Evolutionary conservation across 2,888 invertebrate species (phyloP).

Genomic region (Scelioninae gen. 1): DNA sequence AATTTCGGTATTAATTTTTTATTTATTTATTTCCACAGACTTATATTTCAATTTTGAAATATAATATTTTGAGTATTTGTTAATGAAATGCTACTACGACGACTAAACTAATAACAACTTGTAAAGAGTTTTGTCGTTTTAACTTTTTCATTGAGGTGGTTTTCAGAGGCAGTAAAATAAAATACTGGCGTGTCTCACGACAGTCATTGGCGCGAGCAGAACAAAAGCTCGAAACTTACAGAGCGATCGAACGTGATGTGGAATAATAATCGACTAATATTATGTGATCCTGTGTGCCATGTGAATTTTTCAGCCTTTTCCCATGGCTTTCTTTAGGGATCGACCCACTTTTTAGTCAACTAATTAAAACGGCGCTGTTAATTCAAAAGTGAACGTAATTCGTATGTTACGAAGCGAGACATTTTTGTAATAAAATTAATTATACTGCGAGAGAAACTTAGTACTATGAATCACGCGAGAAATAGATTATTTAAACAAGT

Average conservation of each 20-base stretch:
- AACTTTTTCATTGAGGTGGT: constrained; percentile 35
- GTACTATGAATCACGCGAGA: constrained; percentile 16
- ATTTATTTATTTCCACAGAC: no score
- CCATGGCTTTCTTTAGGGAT: background rate
- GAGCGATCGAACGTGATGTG: constrained; percentile 45
- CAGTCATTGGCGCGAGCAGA: constrained; percentile 39
- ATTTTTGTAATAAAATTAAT: constrained; percentile 23
- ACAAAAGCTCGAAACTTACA: constrained; percentile 34
- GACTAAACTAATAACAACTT: constrained; percentile 32
- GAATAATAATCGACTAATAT: constrained; percentile 33
- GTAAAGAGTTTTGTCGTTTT: constrained; percentile 32
- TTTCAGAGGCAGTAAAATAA: constrained; percentile 25
- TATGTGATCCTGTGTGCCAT: background rate
- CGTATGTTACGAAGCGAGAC: background rate
- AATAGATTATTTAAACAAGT: background rate
- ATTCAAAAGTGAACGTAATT: constrained; percentile 29
- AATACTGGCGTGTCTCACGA: constrained; percentile 45
- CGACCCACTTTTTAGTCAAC: constrained; percentile 13
- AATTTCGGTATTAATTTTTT: no score
- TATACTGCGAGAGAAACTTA: background rate
- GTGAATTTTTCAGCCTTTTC: background rate
- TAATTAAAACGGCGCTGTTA: constrained; percentile 14
- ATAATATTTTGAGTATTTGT: background rate
- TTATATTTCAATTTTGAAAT: no score
- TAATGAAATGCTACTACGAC: constrained; percentile 29